Percentiles rank a stretch among this genome's conserved stretches.
These are phyloP conservation scores for Drosophila navojoa DNA, from an alignment of 1,140 invertebrate species.

Conservation along the genomic window DNA sequence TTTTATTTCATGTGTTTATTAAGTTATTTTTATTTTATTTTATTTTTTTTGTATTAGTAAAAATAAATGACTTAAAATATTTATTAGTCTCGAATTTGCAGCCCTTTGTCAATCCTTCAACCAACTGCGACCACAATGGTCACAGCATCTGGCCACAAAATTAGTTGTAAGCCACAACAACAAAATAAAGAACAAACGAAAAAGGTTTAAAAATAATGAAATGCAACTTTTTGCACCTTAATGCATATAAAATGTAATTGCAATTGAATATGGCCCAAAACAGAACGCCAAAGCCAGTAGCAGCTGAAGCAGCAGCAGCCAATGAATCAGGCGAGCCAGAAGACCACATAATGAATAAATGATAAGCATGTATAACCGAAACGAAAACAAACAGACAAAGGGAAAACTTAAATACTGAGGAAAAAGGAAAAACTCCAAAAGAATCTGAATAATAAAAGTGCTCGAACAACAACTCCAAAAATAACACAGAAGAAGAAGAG, in stretches of 20 bases:
- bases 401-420: conserved; percentile 37
- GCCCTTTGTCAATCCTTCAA: background rate
- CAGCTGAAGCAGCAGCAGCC: background rate
- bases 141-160: conserved; percentile 42
- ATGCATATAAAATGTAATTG: conserved; percentile 62
- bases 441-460: conserved; percentile 25
- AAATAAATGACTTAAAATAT: background rate
- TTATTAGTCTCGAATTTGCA: background rate
- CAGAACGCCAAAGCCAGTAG: conserved; percentile 4
- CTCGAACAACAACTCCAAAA: conserved; percentile 36
- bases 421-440: conserved; percentile 6
- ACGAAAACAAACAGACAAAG: conserved; percentile 24
- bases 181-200: conserved; percentile 42
- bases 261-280: conserved; percentile 44
- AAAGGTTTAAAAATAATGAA: conserved; percentile 51
- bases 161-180: conserved; percentile 27
- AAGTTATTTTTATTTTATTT: too few relatives aligned
- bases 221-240: conserved; percentile 64
- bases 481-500: background rate
- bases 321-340: conserved; percentile 50
- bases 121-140: conserved; percentile 23
- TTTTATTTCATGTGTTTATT: too few relatives aligned
- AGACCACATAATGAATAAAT: conserved; percentile 61
- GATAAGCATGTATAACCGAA: conserved; percentile 56
- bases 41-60: too few relatives aligned